Evolutionary conservation across 2,888 invertebrate genomes (phyloP), one percentile per base, ranked within the genome.

Genomic region (Dryobota labecula): DNA sequence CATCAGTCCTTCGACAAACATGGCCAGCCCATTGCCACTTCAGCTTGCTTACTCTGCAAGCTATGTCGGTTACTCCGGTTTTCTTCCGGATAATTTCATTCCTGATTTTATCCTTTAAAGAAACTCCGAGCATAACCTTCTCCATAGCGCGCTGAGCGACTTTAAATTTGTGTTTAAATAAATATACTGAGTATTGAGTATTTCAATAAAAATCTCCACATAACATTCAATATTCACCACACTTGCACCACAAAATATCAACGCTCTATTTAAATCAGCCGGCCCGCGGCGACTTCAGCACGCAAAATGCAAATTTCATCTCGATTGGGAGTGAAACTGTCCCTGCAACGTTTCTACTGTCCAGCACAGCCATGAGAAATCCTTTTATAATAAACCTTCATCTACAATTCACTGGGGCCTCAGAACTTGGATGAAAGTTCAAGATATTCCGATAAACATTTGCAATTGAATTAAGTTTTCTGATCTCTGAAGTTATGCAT

Each of bases 221-320:
- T 20, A 7, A 15, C 1, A 41, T 54, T 53, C 36, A 27, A 62
- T 49, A 74, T 74, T 73, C 51, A 24, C 49, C 7, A 43, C 70
- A 67, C 76, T 87, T 87, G 78, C 43, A 78, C 89, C 87, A 84
- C 72, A 81, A 80, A 61, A 73, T 57, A 73, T 78, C 76, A 85
- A 82, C 85, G 89, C 86, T 87, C 89, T 90, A 91, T 92, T 92
- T 92, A 92, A 92, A 91, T 90, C 89, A 88, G 85, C 66, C 76
- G 68, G 76, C 79, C 71, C 57, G 75, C 80, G 79, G 87, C 85
- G 89, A 87, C 89, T 88, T 86, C 85, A 86, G 88, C 90, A 91
- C 90, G 92, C 92, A 88, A 92, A 94, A 94, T 93, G 93, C 92
- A 92, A 93, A 93, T 93, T 93, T 89, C 88, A 91, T 93, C 92